Evolutionary conservation across 2,113 vertebrate species (phyloP).

Genomic region (Propithecus coquereli): DNA sequence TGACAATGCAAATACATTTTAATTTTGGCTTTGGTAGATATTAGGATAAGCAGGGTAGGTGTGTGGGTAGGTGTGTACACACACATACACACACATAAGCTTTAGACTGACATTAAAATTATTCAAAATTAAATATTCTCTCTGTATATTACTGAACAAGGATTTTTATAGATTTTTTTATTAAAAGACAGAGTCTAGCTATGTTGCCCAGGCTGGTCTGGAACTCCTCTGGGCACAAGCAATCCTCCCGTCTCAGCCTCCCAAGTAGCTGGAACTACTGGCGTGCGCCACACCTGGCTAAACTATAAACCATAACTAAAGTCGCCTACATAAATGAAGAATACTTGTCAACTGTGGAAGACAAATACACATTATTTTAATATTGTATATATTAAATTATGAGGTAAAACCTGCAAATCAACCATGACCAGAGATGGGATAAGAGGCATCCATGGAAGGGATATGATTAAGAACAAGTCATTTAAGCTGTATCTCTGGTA

Average conservation of each 20-base stretch:
- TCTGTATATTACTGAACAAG: background rate
- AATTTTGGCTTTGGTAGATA: background rate
- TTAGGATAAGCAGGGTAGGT: background rate
- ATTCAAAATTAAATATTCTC: slow-evolving; percentile 39
- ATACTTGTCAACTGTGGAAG: background rate
- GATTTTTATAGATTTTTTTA: background rate
- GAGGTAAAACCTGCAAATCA: slow-evolving; percentile 7
- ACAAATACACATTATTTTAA: slow-evolving; percentile 29
- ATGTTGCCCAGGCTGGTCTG: too few species aligned
- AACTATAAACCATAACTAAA: slow-evolving; percentile 32
- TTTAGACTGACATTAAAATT: slow-evolving; percentile 27
- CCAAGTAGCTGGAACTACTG: too few species aligned
- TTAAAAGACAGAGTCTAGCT: too few species aligned
- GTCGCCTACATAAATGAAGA: slow-evolving; percentile 15
- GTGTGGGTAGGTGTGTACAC: background rate
- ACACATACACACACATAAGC: background rate
- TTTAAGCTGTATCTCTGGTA: background rate
- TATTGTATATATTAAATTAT: background rate
- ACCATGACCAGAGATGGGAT: slow-evolving; percentile 32
- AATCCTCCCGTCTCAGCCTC: too few species aligned
- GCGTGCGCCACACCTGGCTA: too few species aligned
- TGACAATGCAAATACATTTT: background rate
- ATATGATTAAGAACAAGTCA: background rate
- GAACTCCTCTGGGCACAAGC: too few species aligned
- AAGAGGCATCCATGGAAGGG: background rate